These are phyloP conservation scores for Amniataba percoides DNA, from an alignment of 2,797 vertebrate genomes.

Conservation along the genomic window DNA sequence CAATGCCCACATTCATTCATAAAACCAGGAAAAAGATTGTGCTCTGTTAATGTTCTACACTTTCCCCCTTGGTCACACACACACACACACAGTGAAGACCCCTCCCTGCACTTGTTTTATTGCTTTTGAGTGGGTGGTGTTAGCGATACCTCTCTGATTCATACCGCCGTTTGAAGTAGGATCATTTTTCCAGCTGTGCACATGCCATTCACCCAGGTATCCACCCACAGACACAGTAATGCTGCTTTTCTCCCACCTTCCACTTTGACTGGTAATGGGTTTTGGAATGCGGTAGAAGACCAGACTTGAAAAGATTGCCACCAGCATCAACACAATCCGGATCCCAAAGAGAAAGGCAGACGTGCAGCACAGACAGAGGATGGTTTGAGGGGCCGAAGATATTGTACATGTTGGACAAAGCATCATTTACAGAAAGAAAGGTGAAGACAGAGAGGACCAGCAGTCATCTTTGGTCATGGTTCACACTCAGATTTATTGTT, in stretches of 20 bases:
- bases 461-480: slow-evolving; percentile 52
- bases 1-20: slow-evolving; percentile 66
- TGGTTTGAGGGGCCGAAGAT: slow-evolving; percentile 28
- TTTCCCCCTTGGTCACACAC: slow-evolving; percentile 25
- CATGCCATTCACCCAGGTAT: slow-evolving; percentile 79
- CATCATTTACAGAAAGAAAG: slow-evolving; percentile 8
- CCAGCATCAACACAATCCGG: slow-evolving; percentile 45
- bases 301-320: slow-evolving; percentile 60
- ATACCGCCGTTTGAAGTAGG: slow-evolving; percentile 83
- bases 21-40: slow-evolving; percentile 36
- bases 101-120: slow-evolving; percentile 79
- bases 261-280: slow-evolving; percentile 54
- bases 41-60: slow-evolving; percentile 62
- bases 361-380: slow-evolving; percentile 9
- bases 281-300: slow-evolving; percentile 63
- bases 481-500: slow-evolving; percentile 53
- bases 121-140: slow-evolving; percentile 83
- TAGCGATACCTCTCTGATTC: slow-evolving; percentile 83
- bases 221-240: slow-evolving; percentile 74
- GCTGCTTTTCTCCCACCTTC: slow-evolving; percentile 34
- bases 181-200: slow-evolving; percentile 83
- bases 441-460: slow-evolving; percentile 18
- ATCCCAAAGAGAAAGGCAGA: slow-evolving; percentile 13
- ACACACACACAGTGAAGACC: slow-evolving; percentile 12
- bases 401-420: slow-evolving; percentile 36